Base-by-base conservation (phyloP, 2,888 invertebrate species). In the Pseudococcus viburni region DNA sequence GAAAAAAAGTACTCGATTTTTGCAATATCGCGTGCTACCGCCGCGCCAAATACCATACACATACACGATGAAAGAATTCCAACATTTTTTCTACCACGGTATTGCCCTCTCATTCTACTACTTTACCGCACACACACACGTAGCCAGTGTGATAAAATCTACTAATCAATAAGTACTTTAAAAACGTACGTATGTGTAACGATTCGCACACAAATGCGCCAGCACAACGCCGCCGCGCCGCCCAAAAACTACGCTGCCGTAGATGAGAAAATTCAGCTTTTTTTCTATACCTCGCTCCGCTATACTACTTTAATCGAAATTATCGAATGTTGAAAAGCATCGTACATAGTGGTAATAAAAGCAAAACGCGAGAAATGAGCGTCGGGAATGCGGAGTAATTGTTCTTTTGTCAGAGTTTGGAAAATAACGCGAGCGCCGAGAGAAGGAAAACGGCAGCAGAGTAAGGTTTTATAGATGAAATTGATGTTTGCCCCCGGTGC, bases 1-100 rank as follows among this genome's bases (percentile, higher is more conserved):
- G 77, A 77, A 77, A 77, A 77, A 77, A 77, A 77, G 77, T 39
- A 77, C 77, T 77, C 77, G 77, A 77, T 77, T 77, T 77, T 77
- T 77, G 77, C 77, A 77, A 77, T 77, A 77, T 77, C 39, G 77
- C 77, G 77, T 77, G 77, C 22, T 77, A 77, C 77, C 77, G 77
- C 51, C 51, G 51, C 64, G 39, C 26, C 26, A 17, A 39, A 26
- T 77, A 39, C 77, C 51, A 51, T 51, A 77, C 77, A 64, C 77
- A 33, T 39, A 77, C 77, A 77, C 77, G 39, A 77, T 77, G 77
- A 77, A 77, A 77, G 77, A 77, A 77, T 77, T 77, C 33, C 33
- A 77, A 77, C 39, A 39, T 77, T 77, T 77, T 77, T 77, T 77
- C 77, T 15, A 17, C 39, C 26, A 33, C 26, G 26, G 26, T 51